Base-by-base conservation (phyloP, 2,888 invertebrate species). In the Rutpela maculata region DNA sequence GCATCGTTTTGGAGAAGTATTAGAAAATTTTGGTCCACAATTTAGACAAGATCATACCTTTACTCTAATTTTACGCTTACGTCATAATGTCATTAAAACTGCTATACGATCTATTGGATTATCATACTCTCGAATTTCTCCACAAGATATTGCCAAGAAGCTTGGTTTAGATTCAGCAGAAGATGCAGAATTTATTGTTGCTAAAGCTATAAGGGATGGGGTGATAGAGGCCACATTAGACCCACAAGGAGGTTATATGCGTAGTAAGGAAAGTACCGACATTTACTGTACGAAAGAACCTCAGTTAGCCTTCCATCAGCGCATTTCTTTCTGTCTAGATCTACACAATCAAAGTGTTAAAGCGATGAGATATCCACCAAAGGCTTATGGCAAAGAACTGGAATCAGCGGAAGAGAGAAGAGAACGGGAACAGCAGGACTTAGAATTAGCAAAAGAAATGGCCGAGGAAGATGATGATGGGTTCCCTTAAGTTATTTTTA, bases 381-480 rank as follows among this genome's bases (percentile, higher is more conserved):
- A 99, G 88, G 98, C 99, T 0, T 99, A 99, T 91, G 99, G 99
- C 19, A 98, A 98, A 88, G 99, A 99, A 89, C 91, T 99, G 78
- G 99, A 99, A 90, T 98, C 98, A 84, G 98, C 98, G 17, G 98
- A 98, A 90, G 98, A 99, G 87, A 93, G 99, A 69, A 92, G 99
- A 76, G 99, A 99, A 90, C 92, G 98, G 71, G 99, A 99, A 89
- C 98, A 99, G 87, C 98, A 99, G 90, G 99, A 99, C 90, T 91
- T 99, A 86, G 99, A 99, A 89, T 92, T 99, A 85, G 99, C 99
- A n/a, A 99, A 99, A 90, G 99, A 99, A 91, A 98, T 99, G 96
- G 99, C 99, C 9, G 99, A 99, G 88, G 99, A 99, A 89, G 99
- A 99, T 90, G 98, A 99, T 91, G 98, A 98, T 91, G 95, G 95